Percentiles rank a stretch among this genome's conserved stretches.
Conservation (phyloP, 2,113 vertebrate genomes). For the Carassius carassius region DNA sequence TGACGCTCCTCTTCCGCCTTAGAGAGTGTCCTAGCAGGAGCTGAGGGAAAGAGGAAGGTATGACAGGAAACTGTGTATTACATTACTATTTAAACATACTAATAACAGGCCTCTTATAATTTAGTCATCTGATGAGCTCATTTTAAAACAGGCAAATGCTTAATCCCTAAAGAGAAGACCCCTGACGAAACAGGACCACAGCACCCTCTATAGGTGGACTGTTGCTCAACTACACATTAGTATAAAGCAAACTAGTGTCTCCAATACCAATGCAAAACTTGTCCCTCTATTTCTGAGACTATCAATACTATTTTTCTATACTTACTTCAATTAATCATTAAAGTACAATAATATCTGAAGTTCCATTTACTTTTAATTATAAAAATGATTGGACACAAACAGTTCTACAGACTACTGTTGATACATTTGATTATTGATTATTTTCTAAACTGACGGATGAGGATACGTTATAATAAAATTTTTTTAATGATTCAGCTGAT, state of each 20-base stretch:
- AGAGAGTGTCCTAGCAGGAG: conserved; percentile 45
- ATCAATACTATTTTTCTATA: not conserved
- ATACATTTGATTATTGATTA: not conserved
- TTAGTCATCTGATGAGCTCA: not conserved
- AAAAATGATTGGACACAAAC: not conserved
- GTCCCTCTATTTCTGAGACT: not conserved
- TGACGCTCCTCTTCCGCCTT: conserved; percentile 56
- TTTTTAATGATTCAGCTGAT: not conserved
- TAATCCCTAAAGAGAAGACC: not conserved
- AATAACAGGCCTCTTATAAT: not conserved
- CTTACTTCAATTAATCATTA: not conserved
- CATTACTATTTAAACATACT: not conserved
- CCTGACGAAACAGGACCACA: not conserved
- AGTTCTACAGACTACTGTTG: not conserved
- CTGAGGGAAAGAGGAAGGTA: conserved; percentile 16
- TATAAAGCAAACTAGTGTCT: not conserved
- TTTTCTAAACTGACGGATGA: not conserved
- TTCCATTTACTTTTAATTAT: not conserved
- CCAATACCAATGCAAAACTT: not conserved
- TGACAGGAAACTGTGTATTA: not conserved
- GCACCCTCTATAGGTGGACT: conserved; percentile 46
- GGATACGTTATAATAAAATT: not conserved
- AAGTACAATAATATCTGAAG: not conserved
- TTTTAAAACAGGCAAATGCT: not conserved
- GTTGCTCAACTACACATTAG: not conserved